phyloP scores from a whole-genome alignment of 2,888 invertebrate species.

The Notocelia uddmanniana region DNA sequence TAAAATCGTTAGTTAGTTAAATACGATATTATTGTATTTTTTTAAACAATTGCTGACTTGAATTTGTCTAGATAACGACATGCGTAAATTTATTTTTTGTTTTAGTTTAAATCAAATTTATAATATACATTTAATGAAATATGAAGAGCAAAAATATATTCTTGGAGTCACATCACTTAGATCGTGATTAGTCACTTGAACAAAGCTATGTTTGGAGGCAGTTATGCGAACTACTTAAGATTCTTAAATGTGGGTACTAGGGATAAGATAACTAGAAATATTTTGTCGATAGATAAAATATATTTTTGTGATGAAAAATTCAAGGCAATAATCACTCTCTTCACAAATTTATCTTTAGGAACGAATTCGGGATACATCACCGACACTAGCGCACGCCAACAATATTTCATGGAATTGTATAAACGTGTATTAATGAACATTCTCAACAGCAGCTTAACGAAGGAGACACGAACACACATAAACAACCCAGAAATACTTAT shows the following conservation, averaged over 20 bases:
- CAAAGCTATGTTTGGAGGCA: no score
- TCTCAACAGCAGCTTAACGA: constrained; percentile 25
- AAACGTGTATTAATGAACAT: constrained; percentile 24
- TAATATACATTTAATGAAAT: no score
- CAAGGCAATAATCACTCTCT: constrained; percentile 11
- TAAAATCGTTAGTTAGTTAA: background rate
- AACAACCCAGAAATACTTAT: constrained; percentile 1
- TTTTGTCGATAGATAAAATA: background rate
- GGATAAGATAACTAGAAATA: no score
- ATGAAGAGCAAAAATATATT: no score
- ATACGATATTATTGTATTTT: background rate
- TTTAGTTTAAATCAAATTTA: no score
- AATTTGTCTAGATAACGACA: no score
- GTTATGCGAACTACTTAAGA: no score
- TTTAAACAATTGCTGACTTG: background rate
- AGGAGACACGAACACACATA: constrained; percentile 16
- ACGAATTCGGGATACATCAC: background rate
- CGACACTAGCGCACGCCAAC: background rate
- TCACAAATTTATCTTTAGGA: background rate
- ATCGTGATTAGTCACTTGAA: no score
- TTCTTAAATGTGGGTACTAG: no score
- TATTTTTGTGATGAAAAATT: background rate
- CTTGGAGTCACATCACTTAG: no score
- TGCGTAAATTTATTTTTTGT: no score
- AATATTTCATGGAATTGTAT: constrained; percentile 2